Conservation (phyloP, 2,888 invertebrate species). For the Therioaphis trifolii region DNA sequence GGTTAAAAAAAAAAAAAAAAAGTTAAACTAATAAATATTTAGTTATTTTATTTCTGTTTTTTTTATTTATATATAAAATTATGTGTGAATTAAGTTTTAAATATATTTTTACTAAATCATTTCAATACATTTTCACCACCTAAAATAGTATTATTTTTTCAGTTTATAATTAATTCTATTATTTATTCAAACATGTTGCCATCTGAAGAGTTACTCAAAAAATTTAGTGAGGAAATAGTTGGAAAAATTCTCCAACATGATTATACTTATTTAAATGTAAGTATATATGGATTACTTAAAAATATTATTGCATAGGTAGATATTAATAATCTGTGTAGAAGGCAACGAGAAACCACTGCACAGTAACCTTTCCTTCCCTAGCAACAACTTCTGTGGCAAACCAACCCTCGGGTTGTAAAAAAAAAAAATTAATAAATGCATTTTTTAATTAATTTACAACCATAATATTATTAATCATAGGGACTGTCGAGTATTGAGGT, state of each 20-base stretch:
- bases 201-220: slow-evolving; percentile 35
- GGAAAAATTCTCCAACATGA: slow-evolving; percentile 48
- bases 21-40: slow-evolving; percentile 2
- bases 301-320: no score
- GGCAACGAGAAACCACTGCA: no score
- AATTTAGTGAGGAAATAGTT: slow-evolving; percentile 9
- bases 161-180: slow-evolving; percentile 16
- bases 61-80: no score
- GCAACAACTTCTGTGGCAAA: no score
- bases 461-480: no score
- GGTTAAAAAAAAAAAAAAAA: background rate
- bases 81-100: background rate
- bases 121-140: slow-evolving; percentile 1
- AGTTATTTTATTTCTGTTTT: slow-evolving; percentile 26
- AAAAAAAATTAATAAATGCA: no score
- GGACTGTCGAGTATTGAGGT: no score
- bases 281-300: background rate
- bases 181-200: slow-evolving; percentile 27
- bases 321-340: no score
- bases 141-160: slow-evolving; percentile 51
- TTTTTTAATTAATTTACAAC: no score
- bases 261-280: slow-evolving; percentile 42
- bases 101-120: background rate
- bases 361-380: no score
- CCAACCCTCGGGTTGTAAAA: no score